These are phyloP conservation scores for Ginglymostoma cirratum DNA, from an alignment of 2,113 vertebrate species.

Conservation along the genomic window DNA sequence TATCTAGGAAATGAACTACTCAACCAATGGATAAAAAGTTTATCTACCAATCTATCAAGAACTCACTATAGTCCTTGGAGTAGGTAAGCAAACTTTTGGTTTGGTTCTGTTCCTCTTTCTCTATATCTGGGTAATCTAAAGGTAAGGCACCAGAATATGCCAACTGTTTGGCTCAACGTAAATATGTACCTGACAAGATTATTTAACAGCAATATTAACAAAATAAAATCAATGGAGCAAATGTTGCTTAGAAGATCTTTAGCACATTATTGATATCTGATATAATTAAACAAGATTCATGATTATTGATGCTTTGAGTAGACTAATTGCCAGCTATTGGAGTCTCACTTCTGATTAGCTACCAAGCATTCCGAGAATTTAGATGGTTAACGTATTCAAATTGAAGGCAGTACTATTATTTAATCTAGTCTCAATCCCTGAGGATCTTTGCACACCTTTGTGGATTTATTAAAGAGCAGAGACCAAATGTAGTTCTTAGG, in stretches of 20 bases:
- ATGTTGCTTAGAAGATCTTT: not conserved
- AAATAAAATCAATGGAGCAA: not conserved
- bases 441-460: not conserved
- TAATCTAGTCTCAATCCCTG: not conserved
- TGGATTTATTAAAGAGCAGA: not conserved
- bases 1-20: not conserved
- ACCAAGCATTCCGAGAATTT: not conserved
- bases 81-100: not conserved
- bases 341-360: not conserved
- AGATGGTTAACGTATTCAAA: not conserved
- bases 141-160: not conserved
- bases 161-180: not conserved
- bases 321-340: not conserved
- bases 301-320: not conserved
- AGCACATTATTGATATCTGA: not conserved
- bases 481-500: not conserved
- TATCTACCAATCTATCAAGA: not conserved
- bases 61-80: not conserved
- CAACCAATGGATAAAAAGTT: not conserved
- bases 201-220: not conserved
- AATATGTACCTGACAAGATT: not conserved
- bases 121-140: not conserved
- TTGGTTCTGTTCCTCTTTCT: not conserved
- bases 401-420: not conserved
- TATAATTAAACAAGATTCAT: not conserved